These are phyloP conservation scores for Scolopax rusticola DNA, from an alignment of 2,797 vertebrate genomes.

Conservation along the genomic window DNA sequence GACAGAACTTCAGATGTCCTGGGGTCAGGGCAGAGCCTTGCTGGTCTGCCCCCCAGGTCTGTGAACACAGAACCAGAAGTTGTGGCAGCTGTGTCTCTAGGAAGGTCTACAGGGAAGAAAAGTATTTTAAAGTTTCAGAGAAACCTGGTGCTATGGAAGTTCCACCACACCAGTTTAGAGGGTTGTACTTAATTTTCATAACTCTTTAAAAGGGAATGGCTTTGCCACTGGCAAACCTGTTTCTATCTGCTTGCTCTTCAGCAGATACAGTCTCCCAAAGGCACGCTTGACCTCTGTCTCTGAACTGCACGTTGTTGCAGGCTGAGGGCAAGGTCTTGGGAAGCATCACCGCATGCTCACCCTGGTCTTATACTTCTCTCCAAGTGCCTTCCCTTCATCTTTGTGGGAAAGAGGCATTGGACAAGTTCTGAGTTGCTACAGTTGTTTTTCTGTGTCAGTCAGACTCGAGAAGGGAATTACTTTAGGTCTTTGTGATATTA, in stretches of 20 bases:
- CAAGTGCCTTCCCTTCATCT: neutral
- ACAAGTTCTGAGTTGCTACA: neutral
- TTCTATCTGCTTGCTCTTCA: neutral
- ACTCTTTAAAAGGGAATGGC: neutral
- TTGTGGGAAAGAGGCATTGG: neutral
- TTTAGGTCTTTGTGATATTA: neutral
- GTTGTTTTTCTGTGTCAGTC: neutral
- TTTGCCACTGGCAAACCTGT: neutral
- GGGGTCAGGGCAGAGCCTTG: neutral
- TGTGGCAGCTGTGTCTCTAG: neutral
- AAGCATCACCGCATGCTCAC: fast-evolving
- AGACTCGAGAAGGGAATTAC: neutral
- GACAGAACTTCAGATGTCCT: neutral
- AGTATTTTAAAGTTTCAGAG: neutral
- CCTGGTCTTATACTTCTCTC: neutral
- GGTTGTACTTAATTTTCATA: neutral
- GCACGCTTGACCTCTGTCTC: neutral
- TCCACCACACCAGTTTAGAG: neutral
- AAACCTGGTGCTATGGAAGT: neutral
- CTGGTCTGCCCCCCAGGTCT: neutral
- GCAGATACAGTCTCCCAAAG: neutral
- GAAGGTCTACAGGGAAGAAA: neutral
- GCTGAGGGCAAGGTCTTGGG: neutral
- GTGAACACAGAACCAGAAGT: neutral
- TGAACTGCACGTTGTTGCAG: neutral